These are phyloP conservation scores for Salvator merianae DNA, from an alignment of 2,113 vertebrate genomes.

Conservation along the genomic window DNA sequence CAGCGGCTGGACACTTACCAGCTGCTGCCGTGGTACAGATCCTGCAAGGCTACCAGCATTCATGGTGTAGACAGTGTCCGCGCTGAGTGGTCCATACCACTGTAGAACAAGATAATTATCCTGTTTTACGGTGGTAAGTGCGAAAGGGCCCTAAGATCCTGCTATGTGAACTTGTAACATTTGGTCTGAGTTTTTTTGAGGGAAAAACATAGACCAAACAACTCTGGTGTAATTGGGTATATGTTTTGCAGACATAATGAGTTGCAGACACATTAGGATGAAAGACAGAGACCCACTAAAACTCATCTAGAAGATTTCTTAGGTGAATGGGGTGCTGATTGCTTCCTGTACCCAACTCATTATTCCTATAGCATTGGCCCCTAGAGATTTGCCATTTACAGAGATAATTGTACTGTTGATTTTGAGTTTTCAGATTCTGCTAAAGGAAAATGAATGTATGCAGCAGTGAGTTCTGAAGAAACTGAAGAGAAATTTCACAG, in stretches of 20 bases:
- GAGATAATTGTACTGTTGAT: background rate
- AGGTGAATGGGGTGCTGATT: background rate
- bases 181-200: no score
- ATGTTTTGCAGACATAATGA: background rate
- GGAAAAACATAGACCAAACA: no score
- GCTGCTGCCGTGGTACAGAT: no score
- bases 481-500: constrained; percentile 76
- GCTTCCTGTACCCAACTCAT: background rate
- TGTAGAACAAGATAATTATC: no score
- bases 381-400: background rate
- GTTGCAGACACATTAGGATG: background rate
- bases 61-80: no score
- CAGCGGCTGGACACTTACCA: no score
- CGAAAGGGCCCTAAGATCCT: no score
- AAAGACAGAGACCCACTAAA: background rate
- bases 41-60: no score
- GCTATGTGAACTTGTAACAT: no score
- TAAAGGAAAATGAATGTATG: background rate
- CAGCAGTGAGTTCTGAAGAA: constrained; percentile 49
- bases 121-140: no score
- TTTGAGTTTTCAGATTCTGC: constrained; percentile 4
- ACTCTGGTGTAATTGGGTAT: no score
- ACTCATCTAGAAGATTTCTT: background rate
- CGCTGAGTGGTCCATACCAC: no score
- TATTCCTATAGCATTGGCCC: background rate